These are phyloP conservation scores for Anhinga anhinga DNA, from an alignment of 2,113 vertebrate species.

Conservation along the genomic window DNA sequence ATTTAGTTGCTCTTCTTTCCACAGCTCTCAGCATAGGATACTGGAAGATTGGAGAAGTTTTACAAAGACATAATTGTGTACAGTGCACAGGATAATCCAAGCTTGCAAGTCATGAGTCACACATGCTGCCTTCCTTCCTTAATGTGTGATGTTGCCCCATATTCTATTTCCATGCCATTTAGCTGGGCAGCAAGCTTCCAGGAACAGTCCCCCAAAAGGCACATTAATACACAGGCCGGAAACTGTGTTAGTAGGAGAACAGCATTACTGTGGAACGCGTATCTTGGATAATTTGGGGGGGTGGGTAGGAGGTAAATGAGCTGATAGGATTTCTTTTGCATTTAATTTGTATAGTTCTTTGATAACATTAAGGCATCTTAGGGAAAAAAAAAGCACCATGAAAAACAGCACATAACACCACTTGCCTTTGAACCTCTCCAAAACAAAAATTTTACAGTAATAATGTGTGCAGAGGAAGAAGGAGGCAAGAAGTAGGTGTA, in stretches of 20 bases:
- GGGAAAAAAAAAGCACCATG: neutral
- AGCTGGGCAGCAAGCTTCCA: neutral
- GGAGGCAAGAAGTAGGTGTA: slow-evolving; percentile 38
- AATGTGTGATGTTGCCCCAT: neutral
- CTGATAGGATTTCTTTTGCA: neutral
- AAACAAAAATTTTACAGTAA: slow-evolving; percentile 2
- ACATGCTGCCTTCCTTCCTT: neutral
- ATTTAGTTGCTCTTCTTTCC: neutral
- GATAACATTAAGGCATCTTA: neutral
- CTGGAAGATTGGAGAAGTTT: neutral
- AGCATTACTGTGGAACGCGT: neutral
- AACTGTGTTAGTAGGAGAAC: neutral
- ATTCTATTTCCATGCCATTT: neutral
- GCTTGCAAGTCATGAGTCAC: neutral
- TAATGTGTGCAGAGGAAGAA: neutral
- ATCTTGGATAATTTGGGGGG: neutral
- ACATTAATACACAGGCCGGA: neutral
- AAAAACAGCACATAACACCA: neutral
- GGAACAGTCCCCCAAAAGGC: neutral
- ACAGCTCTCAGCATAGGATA: neutral
- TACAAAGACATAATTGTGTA: neutral
- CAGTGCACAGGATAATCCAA: neutral
- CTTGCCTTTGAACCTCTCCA: slow-evolving; percentile 13
- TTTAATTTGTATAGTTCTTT: slow-evolving; percentile 23
- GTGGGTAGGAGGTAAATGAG: neutral